These are phyloP conservation scores for Hormaphis cornu DNA, from an alignment of 1,140 invertebrate genomes.

Conservation along the genomic window DNA sequence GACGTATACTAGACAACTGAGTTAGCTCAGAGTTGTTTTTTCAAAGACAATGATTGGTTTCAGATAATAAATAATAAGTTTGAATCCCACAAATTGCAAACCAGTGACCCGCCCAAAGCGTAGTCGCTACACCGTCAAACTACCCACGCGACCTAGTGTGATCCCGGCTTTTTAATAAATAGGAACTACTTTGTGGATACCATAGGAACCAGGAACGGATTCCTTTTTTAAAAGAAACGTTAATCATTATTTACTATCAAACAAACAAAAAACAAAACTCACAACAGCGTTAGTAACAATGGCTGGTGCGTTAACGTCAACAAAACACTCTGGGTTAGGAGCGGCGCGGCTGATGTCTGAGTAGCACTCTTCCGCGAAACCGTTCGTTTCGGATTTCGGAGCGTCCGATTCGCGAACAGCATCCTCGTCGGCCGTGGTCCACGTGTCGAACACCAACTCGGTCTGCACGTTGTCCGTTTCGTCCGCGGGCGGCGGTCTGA, in stretches of 20 bases:
- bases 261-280: constrained; percentile 20
- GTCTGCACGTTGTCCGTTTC: constrained; percentile 14
- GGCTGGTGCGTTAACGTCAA: constrained; percentile 8
- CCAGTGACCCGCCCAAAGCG: no score
- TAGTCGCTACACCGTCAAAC: no score
- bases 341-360: neutral
- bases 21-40: no score
- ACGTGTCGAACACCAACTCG: constrained; percentile 20
- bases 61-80: no score
- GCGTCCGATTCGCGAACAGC: neutral
- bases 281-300: constrained; percentile 16
- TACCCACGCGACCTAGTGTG: no score
- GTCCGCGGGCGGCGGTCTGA: neutral
- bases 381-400: neutral
- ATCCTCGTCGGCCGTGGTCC: constrained; percentile 9
- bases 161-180: no score
- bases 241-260: neutral
- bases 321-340: constrained; percentile 14
- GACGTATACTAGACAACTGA: no score
- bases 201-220: no score
- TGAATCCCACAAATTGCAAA: no score
- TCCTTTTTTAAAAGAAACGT: no score
- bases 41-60: no score
- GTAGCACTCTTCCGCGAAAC: neutral
- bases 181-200: no score